These are phyloP conservation scores for Drosophila saltans DNA, from an alignment of 1,140 invertebrate genomes.

Conservation along the genomic window DNA sequence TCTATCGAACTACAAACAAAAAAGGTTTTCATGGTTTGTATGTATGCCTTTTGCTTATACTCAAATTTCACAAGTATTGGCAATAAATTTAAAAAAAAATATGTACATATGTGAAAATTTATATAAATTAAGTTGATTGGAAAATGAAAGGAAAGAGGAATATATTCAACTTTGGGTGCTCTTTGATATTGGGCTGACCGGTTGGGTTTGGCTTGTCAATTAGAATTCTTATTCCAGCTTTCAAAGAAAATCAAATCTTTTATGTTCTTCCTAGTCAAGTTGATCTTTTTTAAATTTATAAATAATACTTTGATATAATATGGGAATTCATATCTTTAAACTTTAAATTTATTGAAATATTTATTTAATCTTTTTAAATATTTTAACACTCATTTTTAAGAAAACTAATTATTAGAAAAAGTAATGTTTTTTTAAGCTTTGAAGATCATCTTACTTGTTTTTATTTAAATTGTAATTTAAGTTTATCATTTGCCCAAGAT, in stretches of 20 bases:
- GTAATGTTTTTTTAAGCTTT: no score
- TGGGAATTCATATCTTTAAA: no score
- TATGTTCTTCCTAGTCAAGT: conserved; percentile 12
- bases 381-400: no score
- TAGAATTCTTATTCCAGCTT: background rate
- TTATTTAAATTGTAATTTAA: conserved; percentile 24
- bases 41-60: conserved; percentile 43
- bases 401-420: no score
- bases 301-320: no score
- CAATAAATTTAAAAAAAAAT: background rate
- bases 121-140: background rate
- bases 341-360: no score
- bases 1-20: conserved; percentile 20
- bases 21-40: conserved; percentile 34
- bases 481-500: conserved; percentile 43
- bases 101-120: background rate
- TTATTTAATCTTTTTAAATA: no score
- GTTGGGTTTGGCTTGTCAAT: background rate
- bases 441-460: background rate
- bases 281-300: no score
- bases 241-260: background rate
- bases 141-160: no score
- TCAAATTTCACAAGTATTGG: conserved; percentile 10
- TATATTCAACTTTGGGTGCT: background rate
- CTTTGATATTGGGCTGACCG: background rate